Percentiles rank a stretch among this genome's conserved stretches.
phyloP scores from a whole-genome alignment of 1,140 invertebrate genomes.

The Cyrtorhinus lividipennis region DNA sequence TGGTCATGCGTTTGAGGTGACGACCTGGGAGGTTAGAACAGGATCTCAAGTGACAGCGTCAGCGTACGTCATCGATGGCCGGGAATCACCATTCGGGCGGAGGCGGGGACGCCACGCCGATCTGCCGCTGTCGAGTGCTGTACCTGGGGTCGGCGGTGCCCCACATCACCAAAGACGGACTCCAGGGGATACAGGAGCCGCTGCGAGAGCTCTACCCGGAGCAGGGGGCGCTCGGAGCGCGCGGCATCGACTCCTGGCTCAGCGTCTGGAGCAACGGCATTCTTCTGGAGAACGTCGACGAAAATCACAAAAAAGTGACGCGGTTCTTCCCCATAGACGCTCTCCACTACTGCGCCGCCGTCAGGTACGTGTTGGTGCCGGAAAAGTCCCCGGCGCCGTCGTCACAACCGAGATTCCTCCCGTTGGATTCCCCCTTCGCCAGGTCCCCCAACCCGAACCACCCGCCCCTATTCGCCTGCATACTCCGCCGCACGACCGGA shows the following conservation, averaged over 20 bases:
- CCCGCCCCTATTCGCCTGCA: constrained; percentile 94
- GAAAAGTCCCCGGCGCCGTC: constrained; percentile 35
- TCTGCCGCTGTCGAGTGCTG: constrained; percentile 90
- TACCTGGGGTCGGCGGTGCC: constrained; percentile 96
- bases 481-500: constrained; percentile 85
- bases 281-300: constrained; percentile 89
- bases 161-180: constrained; percentile 90
- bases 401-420: constrained; percentile 70
- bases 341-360: constrained; percentile 94
- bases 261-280: constrained; percentile 95
- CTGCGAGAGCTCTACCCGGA: constrained; percentile 90
- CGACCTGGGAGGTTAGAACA: not conserved
- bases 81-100: not conserved
- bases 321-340: constrained; percentile 95
- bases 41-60: not conserved
- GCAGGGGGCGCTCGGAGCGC: constrained; percentile 64
- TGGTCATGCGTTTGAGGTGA: not conserved
- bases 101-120: constrained; percentile 59
- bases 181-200: constrained; percentile 95
- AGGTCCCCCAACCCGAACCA: constrained; percentile 66
- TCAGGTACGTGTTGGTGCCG: constrained; percentile 51
- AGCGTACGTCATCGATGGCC: not conserved
- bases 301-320: constrained; percentile 84
- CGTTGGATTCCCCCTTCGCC: constrained; percentile 90
- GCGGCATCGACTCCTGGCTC: constrained; percentile 93